Percentiles rank a stretch among this genome's conserved stretches.
Conservation (phyloP, 2,113 vertebrate genomes). For the Malaclemys terrapin region DNA sequence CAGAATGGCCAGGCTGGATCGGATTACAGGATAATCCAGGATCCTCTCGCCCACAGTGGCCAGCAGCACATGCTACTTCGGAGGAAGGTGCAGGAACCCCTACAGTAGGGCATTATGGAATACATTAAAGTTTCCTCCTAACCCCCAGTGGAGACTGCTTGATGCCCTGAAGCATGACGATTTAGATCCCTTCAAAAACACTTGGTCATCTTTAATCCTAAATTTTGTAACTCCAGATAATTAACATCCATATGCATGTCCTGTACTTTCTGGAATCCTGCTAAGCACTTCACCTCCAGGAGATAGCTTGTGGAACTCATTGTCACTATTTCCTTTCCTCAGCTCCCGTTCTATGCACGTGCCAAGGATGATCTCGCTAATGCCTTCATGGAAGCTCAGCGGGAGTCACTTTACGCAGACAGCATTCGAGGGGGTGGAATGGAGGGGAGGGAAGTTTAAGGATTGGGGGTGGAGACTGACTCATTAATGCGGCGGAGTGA, state of each 20-base stretch:
- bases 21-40: not conserved
- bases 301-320: no score
- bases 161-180: not conserved
- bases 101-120: not conserved
- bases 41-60: not conserved
- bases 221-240: not conserved
- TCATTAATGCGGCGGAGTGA: slow-evolving; percentile 33
- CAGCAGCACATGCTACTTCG: not conserved
- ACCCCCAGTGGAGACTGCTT: not conserved
- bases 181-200: not conserved
- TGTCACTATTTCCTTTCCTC: not conserved
- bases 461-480: slow-evolving; percentile 29
- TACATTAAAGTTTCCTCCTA: not conserved
- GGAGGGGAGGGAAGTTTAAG: slow-evolving; percentile 55
- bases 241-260: not conserved
- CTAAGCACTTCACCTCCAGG: not conserved
- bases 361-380: not conserved
- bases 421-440: slow-evolving; percentile 8
- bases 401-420: not conserved
- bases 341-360: not conserved
- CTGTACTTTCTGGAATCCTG: not conserved
- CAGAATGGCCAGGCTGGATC: not conserved
- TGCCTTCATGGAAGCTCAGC: not conserved
- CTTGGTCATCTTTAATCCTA: not conserved
- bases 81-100: not conserved